phyloP scores from a whole-genome alignment of 2,888 invertebrate genomes.

The Pterostichus madidus region DNA sequence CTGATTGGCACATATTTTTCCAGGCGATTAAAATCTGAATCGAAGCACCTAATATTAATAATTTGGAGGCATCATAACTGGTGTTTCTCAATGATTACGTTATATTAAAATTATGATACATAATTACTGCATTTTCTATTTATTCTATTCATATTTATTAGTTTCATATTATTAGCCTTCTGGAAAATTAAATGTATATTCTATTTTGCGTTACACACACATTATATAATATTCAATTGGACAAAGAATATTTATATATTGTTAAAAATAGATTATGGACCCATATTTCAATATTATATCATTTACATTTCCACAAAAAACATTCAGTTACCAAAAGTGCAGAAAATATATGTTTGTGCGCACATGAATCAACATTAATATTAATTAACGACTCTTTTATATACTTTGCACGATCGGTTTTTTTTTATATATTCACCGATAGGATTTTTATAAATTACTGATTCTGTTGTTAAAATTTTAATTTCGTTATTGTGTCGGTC shows the following conservation, averaged over 20 bases:
- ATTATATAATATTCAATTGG: conserved; percentile 27
- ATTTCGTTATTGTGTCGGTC: too few relatives aligned
- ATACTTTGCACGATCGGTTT: background rate
- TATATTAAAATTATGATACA: conserved; percentile 38
- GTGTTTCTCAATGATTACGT: conserved; percentile 48
- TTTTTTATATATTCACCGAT: too few relatives aligned
- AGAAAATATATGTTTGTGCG: conserved; percentile 54
- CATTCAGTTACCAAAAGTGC: conserved; percentile 59
- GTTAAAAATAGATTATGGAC: conserved; percentile 61
- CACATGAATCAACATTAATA: conserved; percentile 61
- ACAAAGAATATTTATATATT: conserved; percentile 50
- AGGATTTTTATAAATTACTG: too few relatives aligned
- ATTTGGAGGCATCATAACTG: conserved; percentile 60
- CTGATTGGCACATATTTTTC: conserved; percentile 62
- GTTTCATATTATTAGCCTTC: conserved; percentile 35
- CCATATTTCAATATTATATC: conserved; percentile 56
- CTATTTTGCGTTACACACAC: conserved; percentile 43
- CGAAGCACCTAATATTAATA: conserved; percentile 59
- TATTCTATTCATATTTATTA: conserved; percentile 1
- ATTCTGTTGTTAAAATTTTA: too few relatives aligned
- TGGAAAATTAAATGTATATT: conserved; percentile 31
- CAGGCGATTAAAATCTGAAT: conserved; percentile 34
- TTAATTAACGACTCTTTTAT: conserved; percentile 18
- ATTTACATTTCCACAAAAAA: conserved; percentile 27
- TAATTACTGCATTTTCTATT: conserved; percentile 15